Base-by-base conservation (phyloP, 2,113 vertebrate genomes). In the Percina caprodes region DNA sequence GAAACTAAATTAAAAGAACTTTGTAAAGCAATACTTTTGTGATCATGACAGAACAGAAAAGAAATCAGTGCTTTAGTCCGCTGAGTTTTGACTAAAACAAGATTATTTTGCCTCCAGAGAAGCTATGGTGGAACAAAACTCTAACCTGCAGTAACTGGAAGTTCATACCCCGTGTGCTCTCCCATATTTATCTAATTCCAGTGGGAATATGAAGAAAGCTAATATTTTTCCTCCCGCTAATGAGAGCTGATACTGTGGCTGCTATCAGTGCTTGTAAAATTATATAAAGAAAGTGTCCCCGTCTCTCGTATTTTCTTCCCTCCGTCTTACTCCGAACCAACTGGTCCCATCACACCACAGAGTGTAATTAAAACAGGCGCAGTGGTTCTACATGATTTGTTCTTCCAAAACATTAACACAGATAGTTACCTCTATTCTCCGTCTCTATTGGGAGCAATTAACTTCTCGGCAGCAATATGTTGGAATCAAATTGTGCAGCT, bases 381-480 rank as follows among this genome's bases (percentile, higher is more conserved):
- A 16, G 46, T 48, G 58, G 42, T 45, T 84, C 24, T 33, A 14
- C 68, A 69, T 70, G 59, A 80, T 71, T 74, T 81, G 77, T 74
- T 85, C 77, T 46, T 83, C 42, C 59, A 81, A 88, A 83, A 77
- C 63, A 80, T 60, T 11, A 84, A 69, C 68, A 81, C 54, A 88
- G 63, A 58, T 26, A 42, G 39, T 82, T 71, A 83, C 72, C 61
- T 52, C 60, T n/a, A 60, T 30, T n/a, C 26, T 14, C 23, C 26
- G 3, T 42, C 51, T 83, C 66, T 16, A 6, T 14, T 39, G 72
- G 54, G 79, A 84, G 13, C 45, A 80, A 73, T 87, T 74, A 80
- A 63, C 68, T 74, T 83, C 61, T 80, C 78, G 74, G 82, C 77
- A 77, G 54, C 63, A 77, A 61, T 52, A 68, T 74, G 69, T 61